phyloP scores from a whole-genome alignment of 1,140 invertebrate species.

The Centruroides vittatus region DNA sequence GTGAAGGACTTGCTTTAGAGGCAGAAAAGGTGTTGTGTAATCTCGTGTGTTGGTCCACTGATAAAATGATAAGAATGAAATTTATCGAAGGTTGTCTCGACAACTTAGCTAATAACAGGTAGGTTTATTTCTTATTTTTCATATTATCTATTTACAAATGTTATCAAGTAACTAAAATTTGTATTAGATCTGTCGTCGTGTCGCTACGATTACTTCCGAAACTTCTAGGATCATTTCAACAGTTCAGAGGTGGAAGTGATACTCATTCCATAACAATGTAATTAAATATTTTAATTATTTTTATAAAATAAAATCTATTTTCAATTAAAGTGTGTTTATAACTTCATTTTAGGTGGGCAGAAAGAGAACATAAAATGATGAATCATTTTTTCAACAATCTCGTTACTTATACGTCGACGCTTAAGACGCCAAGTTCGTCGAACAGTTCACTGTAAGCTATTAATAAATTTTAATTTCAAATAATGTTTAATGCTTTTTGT shows the following conservation, averaged over 20 bases:
- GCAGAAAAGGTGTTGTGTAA: slow-evolving; percentile 82
- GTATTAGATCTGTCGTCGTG: slow-evolving; percentile 61
- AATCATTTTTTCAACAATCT: slow-evolving; percentile 76
- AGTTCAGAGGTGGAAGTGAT: slow-evolving; percentile 43
- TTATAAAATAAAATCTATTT: background rate
- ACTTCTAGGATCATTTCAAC: slow-evolving; percentile 78
- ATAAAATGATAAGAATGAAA: slow-evolving; percentile 73
- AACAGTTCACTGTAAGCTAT: too few species aligned
- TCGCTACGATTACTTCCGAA: slow-evolving; percentile 76
- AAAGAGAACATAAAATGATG: slow-evolving; percentile 80
- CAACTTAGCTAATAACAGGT: slow-evolving; percentile 71
- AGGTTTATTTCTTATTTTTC: slow-evolving; percentile 6
- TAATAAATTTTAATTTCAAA: too few species aligned
- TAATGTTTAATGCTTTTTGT: too few species aligned
- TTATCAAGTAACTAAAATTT: slow-evolving; percentile 1
- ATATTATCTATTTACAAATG: too few species aligned
- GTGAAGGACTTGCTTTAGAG: slow-evolving; percentile 73
- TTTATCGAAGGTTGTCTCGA: slow-evolving; percentile 89
- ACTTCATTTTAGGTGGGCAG: slow-evolving; percentile 48
- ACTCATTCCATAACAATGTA: slow-evolving; percentile 32
- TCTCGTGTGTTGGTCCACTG: slow-evolving; percentile 74
- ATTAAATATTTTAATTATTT: slow-evolving; percentile 13
- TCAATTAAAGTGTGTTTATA: background rate
- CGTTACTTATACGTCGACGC: slow-evolving; percentile 27
- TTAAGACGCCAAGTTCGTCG: background rate